Evolutionary conservation across 2,797 vertebrate genomes (phyloP).

Genomic region (Cottoperca gobio): DNA sequence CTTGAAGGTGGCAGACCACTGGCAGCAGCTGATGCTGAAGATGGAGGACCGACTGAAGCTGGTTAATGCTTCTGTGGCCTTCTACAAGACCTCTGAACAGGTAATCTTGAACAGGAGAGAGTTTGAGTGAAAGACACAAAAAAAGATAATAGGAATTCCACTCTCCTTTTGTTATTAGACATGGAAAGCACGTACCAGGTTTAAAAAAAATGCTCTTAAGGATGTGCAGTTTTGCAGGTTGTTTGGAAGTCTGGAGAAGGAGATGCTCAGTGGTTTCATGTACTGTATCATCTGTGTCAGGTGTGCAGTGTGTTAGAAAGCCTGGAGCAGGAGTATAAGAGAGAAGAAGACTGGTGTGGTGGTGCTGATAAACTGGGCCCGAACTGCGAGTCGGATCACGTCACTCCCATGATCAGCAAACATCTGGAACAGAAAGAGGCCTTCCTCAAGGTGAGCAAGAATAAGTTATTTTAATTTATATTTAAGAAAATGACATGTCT

Average conservation of each 20-base stretch:
- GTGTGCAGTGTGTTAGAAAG: slow-evolving; percentile 97
- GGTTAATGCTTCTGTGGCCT: slow-evolving; percentile 97
- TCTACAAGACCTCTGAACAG: slow-evolving; percentile 99
- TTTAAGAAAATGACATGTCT: not conserved
- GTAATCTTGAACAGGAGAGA: slow-evolving; percentile 69
- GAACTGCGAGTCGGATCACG: slow-evolving; percentile 96
- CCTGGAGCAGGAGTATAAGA: slow-evolving; percentile 98
- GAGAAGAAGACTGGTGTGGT: slow-evolving; percentile 99
- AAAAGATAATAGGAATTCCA: not conserved
- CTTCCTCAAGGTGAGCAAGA: slow-evolving; percentile 90
- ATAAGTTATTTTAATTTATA: not conserved
- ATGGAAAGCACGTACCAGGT: not conserved
- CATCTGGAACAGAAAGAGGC: slow-evolving; percentile 99
- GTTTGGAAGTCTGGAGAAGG: not conserved
- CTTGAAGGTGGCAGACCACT: slow-evolving; percentile 92
- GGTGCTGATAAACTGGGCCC: slow-evolving; percentile 98
- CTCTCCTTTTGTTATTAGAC: not conserved
- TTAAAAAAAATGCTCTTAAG: not conserved
- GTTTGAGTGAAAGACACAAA: not conserved
- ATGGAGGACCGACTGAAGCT: slow-evolving; percentile 99
- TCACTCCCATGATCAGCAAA: slow-evolving; percentile 99
- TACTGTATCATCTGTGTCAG: slow-evolving; percentile 55
- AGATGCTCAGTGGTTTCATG: slow-evolving; percentile 5
- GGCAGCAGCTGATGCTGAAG: slow-evolving; percentile 99
- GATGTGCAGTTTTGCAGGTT: not conserved